These are phyloP conservation scores for Kryphioiulus occultus DNA, from an alignment of 2,888 invertebrate species.

Conservation along the genomic window DNA sequence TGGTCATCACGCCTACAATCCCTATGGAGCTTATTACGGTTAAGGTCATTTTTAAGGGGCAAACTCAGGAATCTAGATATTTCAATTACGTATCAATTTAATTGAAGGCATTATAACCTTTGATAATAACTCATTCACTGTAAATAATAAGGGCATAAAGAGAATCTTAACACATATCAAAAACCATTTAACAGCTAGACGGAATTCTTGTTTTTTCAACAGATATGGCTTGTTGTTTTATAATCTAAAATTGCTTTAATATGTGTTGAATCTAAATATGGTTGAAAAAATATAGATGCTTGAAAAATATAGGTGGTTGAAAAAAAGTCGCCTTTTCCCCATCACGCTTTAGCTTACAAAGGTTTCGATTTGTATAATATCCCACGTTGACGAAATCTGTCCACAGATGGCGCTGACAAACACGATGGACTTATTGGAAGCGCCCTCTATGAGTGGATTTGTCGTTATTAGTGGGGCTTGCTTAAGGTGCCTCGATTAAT, in stretches of 20 bases:
- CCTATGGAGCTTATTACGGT: neutral
- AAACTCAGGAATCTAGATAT: constrained; percentile 38
- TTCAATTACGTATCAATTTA: neutral
- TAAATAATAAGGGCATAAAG: neutral
- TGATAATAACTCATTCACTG: constrained; percentile 24
- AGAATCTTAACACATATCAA: neutral
- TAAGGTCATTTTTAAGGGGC: neutral
- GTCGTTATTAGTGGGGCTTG: neutral
- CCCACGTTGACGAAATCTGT: neutral
- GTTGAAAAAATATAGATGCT: neutral
- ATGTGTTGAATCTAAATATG: neutral
- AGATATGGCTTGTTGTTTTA: neutral
- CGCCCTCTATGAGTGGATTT: neutral
- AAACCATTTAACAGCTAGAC: neutral
- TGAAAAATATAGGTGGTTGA: no score
- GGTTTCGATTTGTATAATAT: neutral
- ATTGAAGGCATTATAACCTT: constrained; percentile 46
- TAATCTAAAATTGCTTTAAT: neutral
- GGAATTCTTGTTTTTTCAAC: no score
- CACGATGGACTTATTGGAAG: neutral
- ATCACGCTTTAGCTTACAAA: neutral
- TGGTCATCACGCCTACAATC: constrained; percentile 28
- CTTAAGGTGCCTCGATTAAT: neutral
- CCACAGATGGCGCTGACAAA: neutral
- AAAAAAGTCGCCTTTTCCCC: neutral